Conservation (phyloP, 2,113 vertebrate species). For the Acanthisitta chloris region DNA sequence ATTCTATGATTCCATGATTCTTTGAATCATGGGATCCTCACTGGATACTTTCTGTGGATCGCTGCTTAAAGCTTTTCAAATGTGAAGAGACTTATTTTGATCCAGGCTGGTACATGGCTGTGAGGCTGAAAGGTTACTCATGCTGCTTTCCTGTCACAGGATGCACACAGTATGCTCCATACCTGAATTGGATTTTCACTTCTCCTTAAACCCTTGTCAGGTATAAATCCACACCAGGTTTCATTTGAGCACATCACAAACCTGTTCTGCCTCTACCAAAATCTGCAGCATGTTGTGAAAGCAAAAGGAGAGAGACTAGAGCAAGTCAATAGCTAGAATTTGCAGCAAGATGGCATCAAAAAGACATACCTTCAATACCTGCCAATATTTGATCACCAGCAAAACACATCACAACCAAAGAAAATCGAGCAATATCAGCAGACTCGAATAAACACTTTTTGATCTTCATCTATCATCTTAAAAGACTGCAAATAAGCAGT, state of each 20-base stretch:
- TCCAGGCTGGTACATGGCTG: background rate
- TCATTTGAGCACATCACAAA: background rate
- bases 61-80: background rate
- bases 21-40: background rate
- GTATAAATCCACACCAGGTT: background rate
- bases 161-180: background rate
- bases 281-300: background rate
- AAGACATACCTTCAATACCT: background rate
- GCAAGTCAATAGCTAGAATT: background rate
- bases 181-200: background rate
- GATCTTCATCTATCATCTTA: background rate
- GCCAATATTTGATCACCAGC: background rate
- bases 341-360: background rate
- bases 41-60: background rate
- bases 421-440: background rate
- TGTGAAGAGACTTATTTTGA: background rate
- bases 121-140: background rate
- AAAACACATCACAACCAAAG: background rate
- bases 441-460: background rate
- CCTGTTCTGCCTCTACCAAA: background rate
- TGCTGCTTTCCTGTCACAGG: background rate
- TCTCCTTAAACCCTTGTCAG: background rate
- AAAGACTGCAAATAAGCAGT: background rate
- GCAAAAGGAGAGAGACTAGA: background rate
- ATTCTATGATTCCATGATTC: no score